Evolutionary conservation across 2,888 invertebrate genomes (phyloP), one percentile per base, ranked within the genome.

Genomic region (Agrochola macilenta): DNA sequence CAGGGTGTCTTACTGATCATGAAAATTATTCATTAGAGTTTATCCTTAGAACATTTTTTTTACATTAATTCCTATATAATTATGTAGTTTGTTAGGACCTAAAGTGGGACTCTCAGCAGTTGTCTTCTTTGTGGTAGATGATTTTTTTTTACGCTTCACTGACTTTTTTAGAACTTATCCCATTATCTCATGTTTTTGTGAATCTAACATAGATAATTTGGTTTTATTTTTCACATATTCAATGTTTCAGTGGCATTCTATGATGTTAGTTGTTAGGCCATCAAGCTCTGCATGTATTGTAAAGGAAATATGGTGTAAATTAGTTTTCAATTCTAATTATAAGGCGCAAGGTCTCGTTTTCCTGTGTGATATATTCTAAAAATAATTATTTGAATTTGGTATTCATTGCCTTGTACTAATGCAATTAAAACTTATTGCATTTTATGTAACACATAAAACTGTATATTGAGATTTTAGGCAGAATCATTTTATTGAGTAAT

Each of bases 281-380:
- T n/a, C 35, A 26, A 26, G 12, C 17, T 77, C 52, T 54, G 60
- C 4, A 49, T 43, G n/a, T 69, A 69, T n/a, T 64, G 26, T 74
- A 66, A 70, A 74, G 74, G 63, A 74, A 75, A 81, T 46, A 61
- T 60, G 46, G 26, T 0, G 12, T 5, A 2, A 64, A 79, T 54
- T 49, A 49, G 17, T 64, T 64, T 83, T 49, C 58, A 84, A 71
- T 63, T 84, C 12, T 35, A 79, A 63, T 68, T 39, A 64, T n/a
- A 65, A 61, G 7, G 12, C 14, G 17, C 20, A 8, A 49, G 63
- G 49, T 35, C 60, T 69, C 11, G 8, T 85, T 85, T 85, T 82
- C 82, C 85, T 85, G 71, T 63, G 52, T 68, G 68, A 69, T 84
- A 43, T 60, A 54, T 35, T 52, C 71, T 85, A 71, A 72, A 81